These are phyloP conservation scores for Coptodon rendalli DNA, from an alignment of 2,113 vertebrate genomes.

Conservation along the genomic window DNA sequence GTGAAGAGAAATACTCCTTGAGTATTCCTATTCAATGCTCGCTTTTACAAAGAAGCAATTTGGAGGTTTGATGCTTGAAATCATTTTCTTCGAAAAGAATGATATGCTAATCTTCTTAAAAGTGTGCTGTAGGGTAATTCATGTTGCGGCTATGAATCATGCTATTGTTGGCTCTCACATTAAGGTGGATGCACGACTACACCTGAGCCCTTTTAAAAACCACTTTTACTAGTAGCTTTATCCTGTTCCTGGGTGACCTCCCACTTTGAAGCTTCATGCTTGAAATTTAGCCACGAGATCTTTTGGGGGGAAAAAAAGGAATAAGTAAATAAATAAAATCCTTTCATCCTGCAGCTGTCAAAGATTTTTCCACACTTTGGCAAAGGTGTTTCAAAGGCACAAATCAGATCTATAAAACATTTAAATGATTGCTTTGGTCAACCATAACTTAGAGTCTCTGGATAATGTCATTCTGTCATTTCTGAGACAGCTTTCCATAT, in stretches of 20 bases:
- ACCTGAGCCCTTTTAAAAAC: not conserved
- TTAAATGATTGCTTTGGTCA: not conserved
- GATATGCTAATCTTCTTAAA: not conserved
- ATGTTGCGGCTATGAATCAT: not conserved
- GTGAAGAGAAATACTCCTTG: not conserved
- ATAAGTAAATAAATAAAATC: not conserved
- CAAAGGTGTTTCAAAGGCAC: not conserved
- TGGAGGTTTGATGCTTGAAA: not conserved
- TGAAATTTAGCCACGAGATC: not conserved
- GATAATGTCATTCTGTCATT: not conserved
- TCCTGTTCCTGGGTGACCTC: not conserved
- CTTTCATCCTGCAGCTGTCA: not conserved
- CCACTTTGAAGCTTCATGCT: not conserved
- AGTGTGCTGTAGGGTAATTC: not conserved
- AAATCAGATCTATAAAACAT: not conserved
- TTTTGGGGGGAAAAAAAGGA: not conserved
- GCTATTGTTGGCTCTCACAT: constrained; percentile 17
- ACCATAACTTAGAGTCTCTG: not conserved
- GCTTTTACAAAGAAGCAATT: not conserved
- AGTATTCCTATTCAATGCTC: not conserved
- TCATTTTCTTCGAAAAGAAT: not conserved
- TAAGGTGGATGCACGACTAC: not conserved
- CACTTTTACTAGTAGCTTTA: not conserved
- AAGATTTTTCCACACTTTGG: not conserved
- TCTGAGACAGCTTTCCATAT: not conserved